Evolutionary conservation across 2,888 invertebrate genomes (phyloP).

Genomic region (Actias luna): DNA sequence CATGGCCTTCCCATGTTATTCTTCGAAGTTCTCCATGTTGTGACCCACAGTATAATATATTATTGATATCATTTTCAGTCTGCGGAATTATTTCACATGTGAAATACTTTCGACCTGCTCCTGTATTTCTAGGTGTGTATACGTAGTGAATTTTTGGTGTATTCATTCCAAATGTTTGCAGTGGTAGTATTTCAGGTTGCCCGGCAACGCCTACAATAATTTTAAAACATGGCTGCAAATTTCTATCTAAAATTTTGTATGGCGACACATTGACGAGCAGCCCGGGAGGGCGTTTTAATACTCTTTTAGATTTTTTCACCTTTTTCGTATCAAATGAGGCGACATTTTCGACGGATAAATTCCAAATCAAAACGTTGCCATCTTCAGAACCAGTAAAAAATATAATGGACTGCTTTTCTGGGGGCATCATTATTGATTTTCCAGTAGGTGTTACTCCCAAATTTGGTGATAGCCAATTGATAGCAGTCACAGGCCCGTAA

Average conservation of each 20-base stretch:
- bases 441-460: slow-evolving; percentile 83
- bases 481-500: slow-evolving; percentile 82
- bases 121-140: slow-evolving; percentile 50
- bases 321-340: slow-evolving; percentile 56
- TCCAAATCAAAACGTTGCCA: slow-evolving; percentile 87
- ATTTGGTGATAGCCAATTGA: slow-evolving; percentile 86
- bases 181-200: slow-evolving; percentile 56
- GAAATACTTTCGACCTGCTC: slow-evolving; percentile 69
- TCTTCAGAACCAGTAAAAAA: slow-evolving; percentile 86
- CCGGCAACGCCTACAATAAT: slow-evolving; percentile 71
- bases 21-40: slow-evolving; percentile 70
- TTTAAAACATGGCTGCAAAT: slow-evolving; percentile 84
- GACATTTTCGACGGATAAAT: slow-evolving; percentile 80
- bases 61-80: slow-evolving; percentile 52
- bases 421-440: slow-evolving; percentile 53
- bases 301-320: slow-evolving; percentile 69
- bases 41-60: slow-evolving; percentile 60
- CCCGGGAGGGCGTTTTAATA: slow-evolving; percentile 79
- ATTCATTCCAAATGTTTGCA: slow-evolving; percentile 70
- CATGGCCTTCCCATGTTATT: slow-evolving; percentile 85
- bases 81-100: slow-evolving; percentile 54
- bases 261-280: slow-evolving; percentile 83
- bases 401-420: slow-evolving; percentile 75
- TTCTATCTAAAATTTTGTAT: slow-evolving; percentile 81
- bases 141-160: slow-evolving; percentile 56